Evolutionary conservation across 2,113 vertebrate species (phyloP).

Genomic region (Urocolius indicus): DNA sequence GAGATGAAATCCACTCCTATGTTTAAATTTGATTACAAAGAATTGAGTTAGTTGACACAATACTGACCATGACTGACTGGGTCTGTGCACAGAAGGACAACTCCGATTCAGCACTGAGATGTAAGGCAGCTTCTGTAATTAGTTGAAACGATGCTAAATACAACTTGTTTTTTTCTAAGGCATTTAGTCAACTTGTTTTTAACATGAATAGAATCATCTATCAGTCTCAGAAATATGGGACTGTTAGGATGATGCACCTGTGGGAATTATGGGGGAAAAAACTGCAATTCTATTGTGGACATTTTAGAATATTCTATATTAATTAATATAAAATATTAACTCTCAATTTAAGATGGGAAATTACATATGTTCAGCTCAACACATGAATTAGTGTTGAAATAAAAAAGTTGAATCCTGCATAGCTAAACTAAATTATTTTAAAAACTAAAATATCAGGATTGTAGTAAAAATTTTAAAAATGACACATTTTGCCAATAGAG

Average conservation of each 20-base stretch:
- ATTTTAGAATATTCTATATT: background rate
- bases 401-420: background rate
- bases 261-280: background rate
- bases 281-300: background rate
- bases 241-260: background rate
- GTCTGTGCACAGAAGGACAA: slow-evolving; percentile 28
- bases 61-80: slow-evolving; percentile 56
- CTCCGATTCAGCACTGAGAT: background rate
- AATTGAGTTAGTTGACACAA: slow-evolving; percentile 58
- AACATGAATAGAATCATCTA: background rate
- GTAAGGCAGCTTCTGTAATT: slow-evolving; percentile 36
- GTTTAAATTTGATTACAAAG: slow-evolving; percentile 55
- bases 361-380: background rate
- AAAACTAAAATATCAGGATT: background rate
- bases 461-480: background rate
- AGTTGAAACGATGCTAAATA: background rate
- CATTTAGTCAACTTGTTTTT: background rate
- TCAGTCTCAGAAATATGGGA: background rate
- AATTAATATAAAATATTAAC: background rate
- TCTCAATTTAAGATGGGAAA: background rate
- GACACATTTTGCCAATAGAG: background rate
- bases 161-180: background rate
- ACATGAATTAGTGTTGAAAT: background rate
- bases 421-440: background rate
- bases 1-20: slow-evolving; percentile 20